Conservation (phyloP, 2,113 vertebrate species). For the Falcunculus frontatus region DNA sequence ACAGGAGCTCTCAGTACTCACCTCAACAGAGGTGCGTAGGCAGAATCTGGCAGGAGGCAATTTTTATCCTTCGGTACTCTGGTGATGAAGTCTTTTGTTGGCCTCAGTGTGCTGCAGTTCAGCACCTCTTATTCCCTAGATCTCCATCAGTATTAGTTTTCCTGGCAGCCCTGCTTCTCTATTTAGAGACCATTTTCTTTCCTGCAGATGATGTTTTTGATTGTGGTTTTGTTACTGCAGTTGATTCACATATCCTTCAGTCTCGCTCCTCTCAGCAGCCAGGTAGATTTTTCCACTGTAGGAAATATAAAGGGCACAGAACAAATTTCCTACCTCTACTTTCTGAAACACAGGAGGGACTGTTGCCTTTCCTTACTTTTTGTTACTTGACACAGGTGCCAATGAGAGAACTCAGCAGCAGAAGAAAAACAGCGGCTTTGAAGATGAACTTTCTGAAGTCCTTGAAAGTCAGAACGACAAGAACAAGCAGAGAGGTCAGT, state of each 20-base stretch:
- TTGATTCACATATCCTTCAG: neutral
- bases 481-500: constrained; percentile 67
- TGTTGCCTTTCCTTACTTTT: neutral
- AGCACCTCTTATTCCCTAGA: neutral
- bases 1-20: neutral
- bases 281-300: neutral
- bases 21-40: neutral
- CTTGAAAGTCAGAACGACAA: constrained; percentile 57
- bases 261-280: neutral
- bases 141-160: neutral
- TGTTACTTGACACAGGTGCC: constrained; percentile 69
- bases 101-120: neutral
- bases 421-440: constrained; percentile 63
- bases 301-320: neutral
- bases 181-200: neutral
- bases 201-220: neutral
- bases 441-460: constrained; percentile 68
- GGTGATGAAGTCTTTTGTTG: neutral
- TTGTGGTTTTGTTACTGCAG: neutral
- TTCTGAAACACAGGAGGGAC: neutral
- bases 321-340: neutral
- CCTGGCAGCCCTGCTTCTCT: neutral
- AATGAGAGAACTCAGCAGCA: constrained; percentile 72
- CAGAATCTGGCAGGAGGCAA: neutral
- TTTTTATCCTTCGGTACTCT: neutral